Evolutionary conservation across 2,797 vertebrate genomes (phyloP), one percentile per base, ranked within the genome.

Genomic region (Hyperoplus immaculatus): DNA sequence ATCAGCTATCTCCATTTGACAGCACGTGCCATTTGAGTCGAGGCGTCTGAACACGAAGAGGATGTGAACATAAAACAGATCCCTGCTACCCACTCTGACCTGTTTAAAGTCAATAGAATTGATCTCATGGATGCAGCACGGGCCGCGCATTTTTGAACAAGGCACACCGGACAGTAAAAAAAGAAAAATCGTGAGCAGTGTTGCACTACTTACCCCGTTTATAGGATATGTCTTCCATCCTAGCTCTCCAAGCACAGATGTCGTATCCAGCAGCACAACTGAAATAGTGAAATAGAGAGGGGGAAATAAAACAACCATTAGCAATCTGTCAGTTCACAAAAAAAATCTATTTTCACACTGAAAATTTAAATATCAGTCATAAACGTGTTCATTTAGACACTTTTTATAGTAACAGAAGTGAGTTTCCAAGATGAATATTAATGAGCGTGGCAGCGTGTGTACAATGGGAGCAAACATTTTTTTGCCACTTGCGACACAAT

Each of bases 171-270:
- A 72, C 59, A 74, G 65, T 57, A 36, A 59, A 15, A 68, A 85
- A 58, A 10, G 16, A 14, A 77, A 79, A 73, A 79, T 66, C 13
- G 4, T 55, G 11, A 58, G 29, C 43, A 60, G 57, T 69, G 58
- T 16, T 67, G n/a, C 56, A 58, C 59, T 72, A 91, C 97, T 98
- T 96, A 98, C 97, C 96, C 97, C 97, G 80, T 99, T 99, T 93
- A 97, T 90, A 58, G 97, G 97, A 93, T 98, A 98, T 0, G 97
- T 97, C 93, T 97, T 99, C 97, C 97, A 99, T 95, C 97, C 97
- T 13, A 98, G 95, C 84, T 99, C 97, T 88, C 97, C 97, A 0
- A 98, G 94, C 75, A 96, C 97, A 82, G 96, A 93, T 41, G 97
- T 98, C 75, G 97, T 98, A 93, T 99, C 97, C 92, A 99, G 96